These are phyloP conservation scores for Bujurquina vittata DNA, from an alignment of 2,113 vertebrate genomes.

Conservation along the genomic window DNA sequence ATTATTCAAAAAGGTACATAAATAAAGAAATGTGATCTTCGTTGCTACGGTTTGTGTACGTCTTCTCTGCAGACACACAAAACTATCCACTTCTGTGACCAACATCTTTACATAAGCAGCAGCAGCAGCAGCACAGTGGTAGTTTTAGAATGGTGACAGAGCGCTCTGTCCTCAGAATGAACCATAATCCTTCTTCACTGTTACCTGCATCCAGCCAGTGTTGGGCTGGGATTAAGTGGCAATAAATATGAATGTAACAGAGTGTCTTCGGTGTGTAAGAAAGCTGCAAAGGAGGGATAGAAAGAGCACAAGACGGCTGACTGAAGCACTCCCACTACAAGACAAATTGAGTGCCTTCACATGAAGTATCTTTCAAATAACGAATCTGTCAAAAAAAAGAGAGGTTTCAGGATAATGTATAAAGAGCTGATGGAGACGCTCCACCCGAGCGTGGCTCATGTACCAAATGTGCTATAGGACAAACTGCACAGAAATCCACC, in stretches of 20 bases:
- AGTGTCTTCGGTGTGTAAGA: neutral
- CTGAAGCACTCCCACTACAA: neutral
- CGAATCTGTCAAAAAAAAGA: neutral
- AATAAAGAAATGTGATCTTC: neutral
- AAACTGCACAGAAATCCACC: neutral
- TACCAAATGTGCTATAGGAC: neutral
- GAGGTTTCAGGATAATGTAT: neutral
- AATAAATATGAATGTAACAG: slow-evolving; percentile 22
- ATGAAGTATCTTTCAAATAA: neutral
- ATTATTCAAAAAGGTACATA: neutral
- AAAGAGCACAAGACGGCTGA: neutral
- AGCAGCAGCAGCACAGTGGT: too few relatives aligned
- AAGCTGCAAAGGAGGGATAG: neutral
- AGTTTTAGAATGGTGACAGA: neutral
- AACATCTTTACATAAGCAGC: neutral
- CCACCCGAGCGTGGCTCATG: neutral
- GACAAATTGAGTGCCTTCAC: neutral
- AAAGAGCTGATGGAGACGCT: neutral
- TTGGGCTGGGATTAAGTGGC: slow-evolving; percentile 36
- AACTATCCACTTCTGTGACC: neutral
- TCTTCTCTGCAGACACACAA: neutral
- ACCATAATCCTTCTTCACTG: slow-evolving; percentile 29
- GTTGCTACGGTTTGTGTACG: too few relatives aligned
- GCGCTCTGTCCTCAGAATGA: neutral
- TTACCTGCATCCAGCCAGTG: slow-evolving; percentile 9